A percentile compares a stretch with the other conserved stretches of the same genome.
phyloP scores from a whole-genome alignment of 2,113 vertebrate genomes.

The Tachuris rubrigastra region DNA sequence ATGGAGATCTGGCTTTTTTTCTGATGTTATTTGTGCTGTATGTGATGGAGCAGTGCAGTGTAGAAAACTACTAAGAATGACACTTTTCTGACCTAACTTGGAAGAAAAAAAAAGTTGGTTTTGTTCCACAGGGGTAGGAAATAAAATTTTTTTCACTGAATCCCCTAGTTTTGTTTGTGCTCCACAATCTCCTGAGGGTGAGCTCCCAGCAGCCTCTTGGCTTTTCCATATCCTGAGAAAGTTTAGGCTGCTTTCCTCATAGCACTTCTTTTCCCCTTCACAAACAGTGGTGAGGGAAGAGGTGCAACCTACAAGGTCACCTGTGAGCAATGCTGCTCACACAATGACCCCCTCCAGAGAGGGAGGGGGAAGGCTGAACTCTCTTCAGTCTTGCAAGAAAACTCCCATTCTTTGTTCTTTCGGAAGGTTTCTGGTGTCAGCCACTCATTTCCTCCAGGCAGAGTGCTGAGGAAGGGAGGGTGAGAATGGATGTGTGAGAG shows the following conservation, averaged over 20 bases:
- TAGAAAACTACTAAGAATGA: not conserved
- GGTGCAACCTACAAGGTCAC: not conserved
- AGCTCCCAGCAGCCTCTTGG: not conserved
- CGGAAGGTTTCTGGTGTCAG: not conserved
- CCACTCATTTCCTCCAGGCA: not conserved
- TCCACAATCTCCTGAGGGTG: not conserved
- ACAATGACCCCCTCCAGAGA: not conserved
- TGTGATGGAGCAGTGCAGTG: not conserved
- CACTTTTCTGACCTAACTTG: not conserved
- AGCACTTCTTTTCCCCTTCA: not conserved
- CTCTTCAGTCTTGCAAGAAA: not conserved
- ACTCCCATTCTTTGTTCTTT: not conserved
- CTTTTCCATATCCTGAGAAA: slow-evolving; percentile 14
- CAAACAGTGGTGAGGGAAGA: not conserved
- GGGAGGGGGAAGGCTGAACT: not conserved
- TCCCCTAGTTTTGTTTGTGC: not conserved
- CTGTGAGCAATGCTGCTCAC: not conserved
- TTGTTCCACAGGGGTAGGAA: not conserved
- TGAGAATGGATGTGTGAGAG: rapidly evolving
- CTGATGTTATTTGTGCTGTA: not conserved
- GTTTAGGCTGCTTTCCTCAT: not conserved
- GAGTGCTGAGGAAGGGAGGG: not conserved
- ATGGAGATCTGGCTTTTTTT: not conserved
- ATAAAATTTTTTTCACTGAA: not conserved
- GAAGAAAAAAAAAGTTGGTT: not conserved